Evolutionary conservation across 2,888 invertebrate genomes (phyloP).

Genomic region (Cerceris ruficornis): DNA sequence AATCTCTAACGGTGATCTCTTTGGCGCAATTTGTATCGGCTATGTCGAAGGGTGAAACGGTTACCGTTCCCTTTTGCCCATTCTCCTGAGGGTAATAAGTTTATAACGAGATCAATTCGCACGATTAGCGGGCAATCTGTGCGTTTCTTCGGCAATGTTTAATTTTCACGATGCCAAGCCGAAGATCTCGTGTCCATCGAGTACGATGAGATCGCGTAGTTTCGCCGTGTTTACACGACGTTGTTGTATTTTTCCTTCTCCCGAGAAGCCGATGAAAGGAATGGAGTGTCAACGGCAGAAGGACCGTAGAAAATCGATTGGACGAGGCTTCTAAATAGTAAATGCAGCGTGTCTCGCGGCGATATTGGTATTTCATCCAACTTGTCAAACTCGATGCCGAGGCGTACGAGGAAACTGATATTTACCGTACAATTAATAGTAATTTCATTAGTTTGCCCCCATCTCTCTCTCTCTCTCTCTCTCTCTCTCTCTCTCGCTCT

Average conservation of each 20-base stretch:
- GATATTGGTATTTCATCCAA: slow-evolving; percentile 23
- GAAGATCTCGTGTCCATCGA: slow-evolving; percentile 13
- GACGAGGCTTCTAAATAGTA: slow-evolving; percentile 18
- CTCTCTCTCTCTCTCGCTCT: too few relatives aligned
- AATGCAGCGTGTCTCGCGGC: slow-evolving; percentile 13
- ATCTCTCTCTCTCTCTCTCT: too few relatives aligned
- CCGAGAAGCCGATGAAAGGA: neutral
- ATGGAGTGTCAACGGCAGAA: slow-evolving; percentile 24
- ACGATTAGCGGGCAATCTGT: slow-evolving; percentile 18
- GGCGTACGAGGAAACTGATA: neutral
- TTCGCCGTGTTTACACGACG: slow-evolving; percentile 14
- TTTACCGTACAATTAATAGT: slow-evolving; percentile 48
- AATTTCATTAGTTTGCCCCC: slow-evolving; percentile 40
- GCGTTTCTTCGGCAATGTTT: slow-evolving; percentile 11
- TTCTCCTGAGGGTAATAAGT: slow-evolving; percentile 16
- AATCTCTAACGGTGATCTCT: slow-evolving; percentile 53
- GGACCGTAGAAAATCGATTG: slow-evolving; percentile 35
- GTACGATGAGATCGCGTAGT: neutral
- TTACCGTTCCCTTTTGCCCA: neutral
- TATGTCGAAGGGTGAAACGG: slow-evolving; percentile 22
- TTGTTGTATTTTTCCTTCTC: neutral
- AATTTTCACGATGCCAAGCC: slow-evolving; percentile 16
- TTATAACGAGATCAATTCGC: slow-evolving; percentile 51
- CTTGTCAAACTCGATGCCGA: slow-evolving; percentile 20
- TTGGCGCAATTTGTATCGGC: slow-evolving; percentile 52